Evolutionary conservation across 2,888 invertebrate species (phyloP).

Genomic region (Andrena chrysosceles): DNA sequence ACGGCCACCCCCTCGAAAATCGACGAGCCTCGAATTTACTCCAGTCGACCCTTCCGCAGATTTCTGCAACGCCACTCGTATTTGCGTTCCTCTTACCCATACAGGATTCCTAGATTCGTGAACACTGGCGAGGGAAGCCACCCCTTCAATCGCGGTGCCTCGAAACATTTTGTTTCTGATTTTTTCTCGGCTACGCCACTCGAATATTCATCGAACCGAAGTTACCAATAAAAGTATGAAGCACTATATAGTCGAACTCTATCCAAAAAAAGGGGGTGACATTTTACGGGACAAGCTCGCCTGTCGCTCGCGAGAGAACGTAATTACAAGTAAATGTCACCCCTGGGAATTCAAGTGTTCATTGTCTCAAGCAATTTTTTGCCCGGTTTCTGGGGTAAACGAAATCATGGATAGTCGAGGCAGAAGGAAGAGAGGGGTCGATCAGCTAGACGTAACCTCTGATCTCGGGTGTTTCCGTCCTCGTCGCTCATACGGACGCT

Average conservation of each 20-base stretch:
- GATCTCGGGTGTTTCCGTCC: slow-evolving; percentile 57
- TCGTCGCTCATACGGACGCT: slow-evolving; percentile 15
- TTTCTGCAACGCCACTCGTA: slow-evolving; percentile 3
- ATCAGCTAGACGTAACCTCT: slow-evolving; percentile 77
- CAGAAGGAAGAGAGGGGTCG: slow-evolving; percentile 62
- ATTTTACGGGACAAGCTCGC: neutral
- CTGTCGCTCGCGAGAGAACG: neutral
- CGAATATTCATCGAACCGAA: too few relatives aligned
- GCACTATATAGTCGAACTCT: neutral
- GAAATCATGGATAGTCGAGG: slow-evolving; percentile 78
- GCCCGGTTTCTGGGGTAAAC: slow-evolving; percentile 74
- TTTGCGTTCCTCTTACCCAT: slow-evolving; percentile 2
- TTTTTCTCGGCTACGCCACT: too few relatives aligned
- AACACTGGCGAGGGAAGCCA: too few relatives aligned
- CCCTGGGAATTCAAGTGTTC: slow-evolving; percentile 40
- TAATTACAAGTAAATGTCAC: slow-evolving; percentile 57
- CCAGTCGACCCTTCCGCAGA: slow-evolving; percentile 21
- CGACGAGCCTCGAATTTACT: slow-evolving; percentile 52
- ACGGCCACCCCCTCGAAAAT: slow-evolving; percentile 50
- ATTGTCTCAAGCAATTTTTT: slow-evolving; percentile 45
- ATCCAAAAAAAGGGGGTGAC: neutral
- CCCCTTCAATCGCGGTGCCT: too few relatives aligned
- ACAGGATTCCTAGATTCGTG: neutral
- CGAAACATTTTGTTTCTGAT: too few relatives aligned
- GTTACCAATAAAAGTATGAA: neutral